Base-by-base conservation (phyloP, 2,888 invertebrate species). In the Calephelis perditalis region DNA sequence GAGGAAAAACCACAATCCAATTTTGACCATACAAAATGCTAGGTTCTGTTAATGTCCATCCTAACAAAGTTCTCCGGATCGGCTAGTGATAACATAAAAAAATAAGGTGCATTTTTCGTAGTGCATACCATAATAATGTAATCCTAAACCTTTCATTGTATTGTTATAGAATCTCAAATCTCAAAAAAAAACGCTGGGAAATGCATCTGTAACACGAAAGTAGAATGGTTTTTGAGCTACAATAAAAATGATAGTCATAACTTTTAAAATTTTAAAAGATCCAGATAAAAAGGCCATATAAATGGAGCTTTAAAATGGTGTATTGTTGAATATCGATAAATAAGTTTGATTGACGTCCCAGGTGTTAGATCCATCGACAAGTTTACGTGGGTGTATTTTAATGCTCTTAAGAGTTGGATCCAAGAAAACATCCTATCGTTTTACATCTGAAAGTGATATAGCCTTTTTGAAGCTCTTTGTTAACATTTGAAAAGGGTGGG, bases 321-420 rank as follows among this genome's bases (percentile, higher is more conserved):
- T 70, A 76, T 78, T 79, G 78, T 78, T 67, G 67, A 67, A 64
- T 68, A 68, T 70, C 75, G 72, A 68, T 65, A 67, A 62, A 62
- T 60, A 56, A 56, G 63, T 67, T 74, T 84, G 86, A 86, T 82
- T 85, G 86, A 84, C 83, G 79, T 73, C 69, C 68, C 73, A 73
- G 71, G 75, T 74, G 77, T 76, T 81, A 81, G 74, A 73, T 69
- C 77, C 77, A 77, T 81, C 82, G 78, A 78, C 73, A 75, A 75
- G 73, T 71, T 63, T 67, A 75, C 75, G 72, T 73, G 72, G 73
- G 74, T 64, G 73, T 75, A 66, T 68, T 66, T 69, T 68, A 68
- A 65, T 63, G 62, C 66, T 65, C 63, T 62, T 58, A 2, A 15
- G 35, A 26, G 47, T 8, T 12, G 2, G 49, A 52, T 52, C 35